Percentiles rank a stretch among this genome's conserved stretches.
phyloP scores from a whole-genome alignment of 2,888 invertebrate genomes.

The Acleris cristana region DNA sequence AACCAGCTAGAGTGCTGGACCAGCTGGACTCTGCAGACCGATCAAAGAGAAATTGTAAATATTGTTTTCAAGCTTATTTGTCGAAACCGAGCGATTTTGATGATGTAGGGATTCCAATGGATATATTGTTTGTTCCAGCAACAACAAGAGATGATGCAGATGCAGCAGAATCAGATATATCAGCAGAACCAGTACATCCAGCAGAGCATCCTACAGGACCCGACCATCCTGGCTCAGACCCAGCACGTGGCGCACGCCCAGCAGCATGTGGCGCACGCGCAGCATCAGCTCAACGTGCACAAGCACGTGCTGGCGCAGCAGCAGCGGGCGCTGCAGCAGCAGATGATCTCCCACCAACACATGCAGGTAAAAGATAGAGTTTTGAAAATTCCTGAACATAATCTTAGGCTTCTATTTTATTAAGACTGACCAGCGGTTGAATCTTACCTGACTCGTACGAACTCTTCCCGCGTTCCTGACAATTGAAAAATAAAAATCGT shows the following conservation, averaged over 20 bases:
- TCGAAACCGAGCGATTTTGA: too few species aligned
- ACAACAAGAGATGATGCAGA: slow-evolving; percentile 64
- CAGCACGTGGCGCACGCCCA: slow-evolving; percentile 78
- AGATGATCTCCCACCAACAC: slow-evolving; percentile 73
- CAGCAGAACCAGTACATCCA: slow-evolving; percentile 59
- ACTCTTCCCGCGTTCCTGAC: too few species aligned
- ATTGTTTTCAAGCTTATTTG: not conserved
- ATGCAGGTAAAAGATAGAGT: slow-evolving; percentile 48
- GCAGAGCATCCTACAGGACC: slow-evolving; percentile 64
- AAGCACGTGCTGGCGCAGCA: slow-evolving; percentile 78
- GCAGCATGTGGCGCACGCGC: slow-evolving; percentile 74
- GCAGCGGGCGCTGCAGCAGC: slow-evolving; percentile 78
- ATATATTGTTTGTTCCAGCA: slow-evolving; percentile 44
- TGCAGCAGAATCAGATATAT: slow-evolving; percentile 60
- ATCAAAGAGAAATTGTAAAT: too few species aligned
- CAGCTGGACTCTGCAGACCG: too few species aligned
- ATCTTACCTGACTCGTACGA: too few species aligned
- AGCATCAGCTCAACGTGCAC: slow-evolving; percentile 77
- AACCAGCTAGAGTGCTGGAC: too few species aligned
- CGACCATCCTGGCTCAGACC: slow-evolving; percentile 67
- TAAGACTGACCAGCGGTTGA: too few species aligned
- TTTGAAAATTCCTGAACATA: too few species aligned
- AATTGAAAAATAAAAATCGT: too few species aligned
- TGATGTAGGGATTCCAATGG: not conserved
- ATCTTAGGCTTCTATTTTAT: too few species aligned